Percentiles rank a stretch among this genome's conserved stretches.
Conservation (phyloP, 2,797 vertebrate genomes). For the Lycodopsis pacificus region DNA sequence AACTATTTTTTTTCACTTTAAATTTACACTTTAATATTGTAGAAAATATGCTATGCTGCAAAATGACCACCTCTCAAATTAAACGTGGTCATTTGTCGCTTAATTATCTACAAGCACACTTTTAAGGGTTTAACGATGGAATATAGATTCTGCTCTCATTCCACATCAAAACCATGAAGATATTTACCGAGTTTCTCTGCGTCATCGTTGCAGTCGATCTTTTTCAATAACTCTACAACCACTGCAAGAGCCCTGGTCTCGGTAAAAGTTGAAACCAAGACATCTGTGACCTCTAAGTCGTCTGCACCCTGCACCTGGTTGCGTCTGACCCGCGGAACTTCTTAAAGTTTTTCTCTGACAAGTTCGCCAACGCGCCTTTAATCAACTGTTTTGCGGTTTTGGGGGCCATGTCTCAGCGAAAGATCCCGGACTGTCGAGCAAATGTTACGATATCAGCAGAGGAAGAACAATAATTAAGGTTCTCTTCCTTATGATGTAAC, state of each 20-base stretch:
- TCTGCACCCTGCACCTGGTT: neutral
- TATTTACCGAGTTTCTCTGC: neutral
- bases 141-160: neutral
- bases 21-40: neutral
- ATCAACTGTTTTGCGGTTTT: neutral
- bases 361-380: neutral
- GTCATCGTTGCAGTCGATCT: accelerated
- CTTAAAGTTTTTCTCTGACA: accelerated
- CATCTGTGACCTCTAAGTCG: neutral
- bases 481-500: neutral
- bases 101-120: neutral
- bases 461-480: no score
- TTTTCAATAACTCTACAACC: neutral
- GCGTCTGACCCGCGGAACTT: neutral
- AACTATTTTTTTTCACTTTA: neutral
- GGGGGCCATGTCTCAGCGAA: constrained; percentile 8
- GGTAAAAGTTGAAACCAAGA: constrained; percentile 13
- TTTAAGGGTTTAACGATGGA: neutral
- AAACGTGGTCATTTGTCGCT: neutral
- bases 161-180: neutral
- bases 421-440: neutral
- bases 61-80: neutral
- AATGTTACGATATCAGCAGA: neutral
- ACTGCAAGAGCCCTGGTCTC: neutral
- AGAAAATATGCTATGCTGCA: neutral